Evolutionary conservation across 2,888 invertebrate species (phyloP), one percentile per base, ranked within the genome.

Genomic region (Syritta pipiens): DNA sequence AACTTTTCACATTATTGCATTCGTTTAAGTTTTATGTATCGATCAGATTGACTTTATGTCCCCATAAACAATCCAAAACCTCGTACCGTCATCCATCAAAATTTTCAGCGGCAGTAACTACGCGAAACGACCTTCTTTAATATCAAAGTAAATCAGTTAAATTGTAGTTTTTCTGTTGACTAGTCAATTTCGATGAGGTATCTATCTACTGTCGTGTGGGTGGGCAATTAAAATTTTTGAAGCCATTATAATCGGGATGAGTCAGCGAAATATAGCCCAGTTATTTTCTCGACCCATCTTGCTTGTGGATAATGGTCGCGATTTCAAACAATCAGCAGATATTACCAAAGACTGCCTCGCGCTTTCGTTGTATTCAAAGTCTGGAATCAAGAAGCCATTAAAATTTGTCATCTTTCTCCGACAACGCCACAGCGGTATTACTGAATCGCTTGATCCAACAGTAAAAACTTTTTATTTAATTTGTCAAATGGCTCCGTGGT

Each of bases 211-310:
- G n/a, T n/a, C n/a, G n/a, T 20, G 20, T 19, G 42, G 19, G 20
- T 6, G n/a, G 14, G 44, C 44, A 44, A 44, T 44, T 44, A 44
- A 44, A 44, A 44, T 10, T 42, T 44, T 22, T 20, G 20, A 44
- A 20, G 22, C 19, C 10, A n/a, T 19, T 1, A 9, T 26, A 14
- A 26, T 28, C 19, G 7, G 4, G n/a, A 49, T 28, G 28, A 49
- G 49, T 49, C 49, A 49, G 49, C 49, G 30, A n/a, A 49, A 28
- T 49, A 30, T 49, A 28, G 19, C 49, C n/a, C n/a, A n/a, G n/a
- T n/a, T n/a, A n/a, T n/a, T n/a, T n/a, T n/a, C n/a, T n/a, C n/a
- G n/a, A 49, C 49, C n/a, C 48, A 17, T 28, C 30, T 49, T 42
- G 22, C 40, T 17, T 42, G 19, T 6, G 12, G 14, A 48, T 48